phyloP scores from a whole-genome alignment of 2,888 invertebrate species.

The Cephus pygmeus region DNA sequence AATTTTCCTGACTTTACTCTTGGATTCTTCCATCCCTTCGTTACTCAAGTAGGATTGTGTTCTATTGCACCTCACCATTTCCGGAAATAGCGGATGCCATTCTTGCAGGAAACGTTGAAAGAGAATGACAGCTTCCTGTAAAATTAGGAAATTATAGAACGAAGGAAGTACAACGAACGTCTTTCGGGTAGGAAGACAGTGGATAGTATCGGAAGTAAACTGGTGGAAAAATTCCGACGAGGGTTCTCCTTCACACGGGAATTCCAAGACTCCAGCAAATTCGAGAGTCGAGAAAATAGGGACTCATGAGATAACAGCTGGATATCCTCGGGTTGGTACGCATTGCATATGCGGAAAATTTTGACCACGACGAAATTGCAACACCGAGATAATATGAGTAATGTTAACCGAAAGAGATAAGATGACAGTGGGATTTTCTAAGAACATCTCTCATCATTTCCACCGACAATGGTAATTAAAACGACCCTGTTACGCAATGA shows the following conservation, averaged over 20 bases:
- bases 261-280: slow-evolving; percentile 31
- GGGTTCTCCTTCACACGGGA: slow-evolving; percentile 12
- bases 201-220: neutral
- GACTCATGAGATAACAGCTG: neutral
- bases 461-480: neutral
- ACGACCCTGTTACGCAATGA: neutral
- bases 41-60: neutral
- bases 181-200: neutral
- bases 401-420: neutral
- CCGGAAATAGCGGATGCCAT: slow-evolving; percentile 7
- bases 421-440: neutral
- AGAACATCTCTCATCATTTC: neutral
- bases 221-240: neutral
- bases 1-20: neutral
- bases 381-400: neutral
- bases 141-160: neutral
- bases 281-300: slow-evolving; percentile 21
- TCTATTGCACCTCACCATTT: neutral
- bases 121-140: neutral
- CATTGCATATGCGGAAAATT: neutral
- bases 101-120: neutral
- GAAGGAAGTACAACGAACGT: neutral
- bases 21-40: neutral
- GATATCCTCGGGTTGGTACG: neutral
- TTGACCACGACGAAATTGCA: too few relatives aligned